These are phyloP conservation scores for Drosophila pachea DNA, from an alignment of 1,140 invertebrate genomes.

Conservation along the genomic window DNA sequence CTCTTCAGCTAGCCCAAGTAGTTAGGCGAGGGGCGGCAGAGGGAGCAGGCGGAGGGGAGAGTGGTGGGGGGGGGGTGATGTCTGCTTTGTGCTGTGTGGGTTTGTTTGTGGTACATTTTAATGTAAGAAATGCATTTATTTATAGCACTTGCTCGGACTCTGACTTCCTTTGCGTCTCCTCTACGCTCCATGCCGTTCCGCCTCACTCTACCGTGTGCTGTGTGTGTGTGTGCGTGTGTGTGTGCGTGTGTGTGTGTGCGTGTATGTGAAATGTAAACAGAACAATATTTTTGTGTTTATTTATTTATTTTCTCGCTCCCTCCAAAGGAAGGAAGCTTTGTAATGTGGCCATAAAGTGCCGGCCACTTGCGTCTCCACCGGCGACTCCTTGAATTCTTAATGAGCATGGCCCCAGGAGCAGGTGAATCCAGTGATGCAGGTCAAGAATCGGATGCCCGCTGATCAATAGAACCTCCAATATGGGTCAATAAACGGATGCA, in stretches of 20 bases:
- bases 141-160: slow-evolving; percentile 55
- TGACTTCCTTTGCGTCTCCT: slow-evolving; percentile 43
- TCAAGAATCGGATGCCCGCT: slow-evolving; percentile 31
- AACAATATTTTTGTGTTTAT: slow-evolving; percentile 36
- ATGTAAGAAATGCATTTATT: slow-evolving; percentile 58
- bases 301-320: slow-evolving; percentile 34
- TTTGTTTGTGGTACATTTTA: slow-evolving; percentile 21
- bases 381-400: slow-evolving; percentile 41
- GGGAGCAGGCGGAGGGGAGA: not conserved
- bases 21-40: not conserved
- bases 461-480: slow-evolving; percentile 16
- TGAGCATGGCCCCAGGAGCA: slow-evolving; percentile 19
- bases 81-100: slow-evolving; percentile 22
- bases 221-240: slow-evolving; percentile 1
- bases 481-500: slow-evolving; percentile 39
- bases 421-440: slow-evolving; percentile 27
- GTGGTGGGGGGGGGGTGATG: not conserved
- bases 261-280: slow-evolving; percentile 28
- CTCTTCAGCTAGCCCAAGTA: slow-evolving; percentile 10
- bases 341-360: slow-evolving; percentile 39
- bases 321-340: slow-evolving; percentile 45
- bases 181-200: not conserved
- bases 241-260: not conserved
- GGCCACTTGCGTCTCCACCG: slow-evolving; percentile 8
- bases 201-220: not conserved